Conservation (phyloP, 1,140 invertebrate species). For the Harpegnathos saltator region DNA sequence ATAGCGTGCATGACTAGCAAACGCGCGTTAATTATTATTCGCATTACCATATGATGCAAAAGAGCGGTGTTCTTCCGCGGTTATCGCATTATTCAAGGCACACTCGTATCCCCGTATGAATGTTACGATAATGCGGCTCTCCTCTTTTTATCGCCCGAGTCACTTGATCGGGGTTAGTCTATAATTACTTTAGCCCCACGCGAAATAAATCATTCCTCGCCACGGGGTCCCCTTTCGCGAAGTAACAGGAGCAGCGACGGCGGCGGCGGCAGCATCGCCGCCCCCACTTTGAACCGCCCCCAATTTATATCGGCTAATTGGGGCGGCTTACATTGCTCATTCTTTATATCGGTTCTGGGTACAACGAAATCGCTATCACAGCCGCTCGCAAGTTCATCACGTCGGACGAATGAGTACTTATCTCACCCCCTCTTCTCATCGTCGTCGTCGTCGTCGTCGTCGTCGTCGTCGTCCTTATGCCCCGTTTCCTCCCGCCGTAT, state of each 20-base stretch:
- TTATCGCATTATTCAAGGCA: constrained; percentile 16
- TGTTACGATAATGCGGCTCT: not conserved
- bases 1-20: too few species aligned
- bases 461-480: not conserved
- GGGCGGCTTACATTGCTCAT: constrained; percentile 26
- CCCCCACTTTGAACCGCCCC: constrained; percentile 17
- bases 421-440: constrained; percentile 20
- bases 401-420: constrained; percentile 81
- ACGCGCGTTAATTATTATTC: not conserved
- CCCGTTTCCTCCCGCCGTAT: constrained; percentile 46
- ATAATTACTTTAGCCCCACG: constrained; percentile 44
- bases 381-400: constrained; percentile 56
- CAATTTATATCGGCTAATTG: constrained; percentile 48
- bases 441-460: too few species aligned
- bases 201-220: constrained; percentile 58
- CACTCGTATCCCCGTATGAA: not conserved
- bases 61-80: not conserved
- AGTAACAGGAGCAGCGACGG: constrained; percentile 24
- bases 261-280: too few species aligned
- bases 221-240: constrained; percentile 8
- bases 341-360: constrained; percentile 23
- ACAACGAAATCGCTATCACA: constrained; percentile 45
- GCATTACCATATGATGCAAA: not conserved
- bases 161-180: constrained; percentile 33
- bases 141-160: constrained; percentile 27